Evolutionary conservation across 2,797 vertebrate genomes (phyloP).

Genomic region (Kryptolebias ocellatus): DNA sequence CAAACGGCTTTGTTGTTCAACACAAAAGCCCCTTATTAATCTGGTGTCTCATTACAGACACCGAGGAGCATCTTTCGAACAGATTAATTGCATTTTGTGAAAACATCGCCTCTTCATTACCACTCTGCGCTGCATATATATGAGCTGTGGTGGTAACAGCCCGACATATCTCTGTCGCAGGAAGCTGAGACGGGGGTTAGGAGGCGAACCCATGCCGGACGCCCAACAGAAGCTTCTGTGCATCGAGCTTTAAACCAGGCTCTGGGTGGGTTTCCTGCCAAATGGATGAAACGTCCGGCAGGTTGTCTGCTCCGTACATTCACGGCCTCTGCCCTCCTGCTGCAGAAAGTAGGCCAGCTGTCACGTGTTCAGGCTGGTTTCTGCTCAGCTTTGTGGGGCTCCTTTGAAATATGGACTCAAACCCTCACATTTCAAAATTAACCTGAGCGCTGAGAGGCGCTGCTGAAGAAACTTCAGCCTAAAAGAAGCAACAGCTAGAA

Average conservation of each 20-base stretch:
- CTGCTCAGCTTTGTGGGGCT: no score
- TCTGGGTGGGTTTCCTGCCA: slow-evolving; percentile 13
- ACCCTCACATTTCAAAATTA: no score
- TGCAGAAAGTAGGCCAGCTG: background rate
- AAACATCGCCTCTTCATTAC: slow-evolving; percentile 68
- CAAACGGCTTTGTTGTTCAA: slow-evolving; percentile 74
- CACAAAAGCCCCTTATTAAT: slow-evolving; percentile 71
- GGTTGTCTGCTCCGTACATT: background rate
- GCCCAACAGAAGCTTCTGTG: slow-evolving; percentile 26
- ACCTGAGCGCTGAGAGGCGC: no score
- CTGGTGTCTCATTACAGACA: slow-evolving; percentile 72
- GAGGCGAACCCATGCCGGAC: slow-evolving; percentile 35
- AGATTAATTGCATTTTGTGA: slow-evolving; percentile 74
- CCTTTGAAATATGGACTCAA: no score
- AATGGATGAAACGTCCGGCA: slow-evolving; percentile 14
- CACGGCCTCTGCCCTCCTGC: background rate
- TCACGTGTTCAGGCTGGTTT: background rate
- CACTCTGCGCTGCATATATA: slow-evolving; percentile 68
- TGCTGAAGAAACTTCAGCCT: no score
- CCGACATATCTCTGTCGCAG: slow-evolving; percentile 60
- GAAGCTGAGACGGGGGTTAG: slow-evolving; percentile 54
- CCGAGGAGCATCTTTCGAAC: slow-evolving; percentile 55
- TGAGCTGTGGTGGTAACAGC: slow-evolving; percentile 51
- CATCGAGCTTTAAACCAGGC: slow-evolving; percentile 14
- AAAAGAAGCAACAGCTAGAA: no score